These are phyloP conservation scores for Pedicia rivosa DNA, from an alignment of 2,888 invertebrate genomes.

Conservation along the genomic window DNA sequence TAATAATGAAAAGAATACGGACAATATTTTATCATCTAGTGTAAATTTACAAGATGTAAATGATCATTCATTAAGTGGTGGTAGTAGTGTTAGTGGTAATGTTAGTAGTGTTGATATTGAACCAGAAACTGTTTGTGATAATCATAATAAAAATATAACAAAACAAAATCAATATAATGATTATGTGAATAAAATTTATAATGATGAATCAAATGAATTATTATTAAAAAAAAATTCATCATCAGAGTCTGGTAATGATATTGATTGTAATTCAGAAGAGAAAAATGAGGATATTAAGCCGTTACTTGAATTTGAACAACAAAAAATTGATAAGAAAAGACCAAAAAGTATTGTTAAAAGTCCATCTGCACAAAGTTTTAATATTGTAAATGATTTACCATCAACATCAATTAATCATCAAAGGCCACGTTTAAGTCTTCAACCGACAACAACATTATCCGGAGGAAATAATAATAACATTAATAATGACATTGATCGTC, in stretches of 20 bases:
- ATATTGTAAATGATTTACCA: too few species aligned
- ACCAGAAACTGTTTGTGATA: slow-evolving; percentile 5
- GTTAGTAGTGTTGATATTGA: neutral
- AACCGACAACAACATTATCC: slow-evolving; percentile 3
- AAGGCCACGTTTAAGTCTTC: neutral
- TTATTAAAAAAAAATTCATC: slow-evolving; percentile 2
- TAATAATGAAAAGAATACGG: slow-evolving; percentile 1
- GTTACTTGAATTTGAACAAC: slow-evolving; percentile 5
- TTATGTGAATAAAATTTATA: slow-evolving; percentile 13
- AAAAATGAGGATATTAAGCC: slow-evolving; percentile 2
- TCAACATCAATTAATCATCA: slow-evolving; percentile 9
- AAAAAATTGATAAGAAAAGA: too few species aligned
- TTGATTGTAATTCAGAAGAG: neutral
- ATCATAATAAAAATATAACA: slow-evolving; percentile 4
- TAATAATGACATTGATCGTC: too few species aligned
- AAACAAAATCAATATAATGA: slow-evolving; percentile 11
- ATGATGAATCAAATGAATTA: slow-evolving; percentile 5
- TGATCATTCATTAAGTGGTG: neutral
- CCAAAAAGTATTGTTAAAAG: slow-evolving; percentile 17
- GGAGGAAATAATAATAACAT: slow-evolving; percentile 1
- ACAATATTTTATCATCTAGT: slow-evolving; percentile 1
- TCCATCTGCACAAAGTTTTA: slow-evolving; percentile 18
- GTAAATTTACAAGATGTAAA: too few species aligned
- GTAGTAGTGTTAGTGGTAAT: neutral
- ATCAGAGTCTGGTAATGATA: slow-evolving; percentile 2